These are phyloP conservation scores for Avahi laniger DNA, from an alignment of 2,797 vertebrate species.

Conservation along the genomic window DNA sequence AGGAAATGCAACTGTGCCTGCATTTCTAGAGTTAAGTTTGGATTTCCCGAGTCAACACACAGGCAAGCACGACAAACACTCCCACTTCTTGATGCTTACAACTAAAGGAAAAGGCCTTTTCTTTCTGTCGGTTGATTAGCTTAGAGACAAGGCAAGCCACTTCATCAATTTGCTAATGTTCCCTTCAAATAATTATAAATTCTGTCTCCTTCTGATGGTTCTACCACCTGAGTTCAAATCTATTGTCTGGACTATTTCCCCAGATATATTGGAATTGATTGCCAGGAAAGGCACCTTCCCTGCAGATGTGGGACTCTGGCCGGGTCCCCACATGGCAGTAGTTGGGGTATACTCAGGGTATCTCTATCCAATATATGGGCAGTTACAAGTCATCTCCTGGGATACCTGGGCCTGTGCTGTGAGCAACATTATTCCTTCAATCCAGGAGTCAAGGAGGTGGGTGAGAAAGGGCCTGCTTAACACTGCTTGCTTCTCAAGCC, in stretches of 20 bases:
- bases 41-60: slow-evolving; percentile 29
- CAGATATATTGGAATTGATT: slow-evolving; percentile 8
- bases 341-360: background rate
- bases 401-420: background rate
- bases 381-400: background rate
- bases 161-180: slow-evolving; percentile 12
- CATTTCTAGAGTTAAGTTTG: slow-evolving; percentile 6
- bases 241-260: slow-evolving; percentile 21
- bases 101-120: slow-evolving; percentile 21
- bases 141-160: slow-evolving; percentile 17
- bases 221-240: background rate
- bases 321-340: background rate
- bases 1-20: background rate
- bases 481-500: background rate
- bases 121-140: slow-evolving; percentile 34
- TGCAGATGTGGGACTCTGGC: background rate
- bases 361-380: background rate
- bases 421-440: background rate
- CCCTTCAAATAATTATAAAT: slow-evolving; percentile 44
- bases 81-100: slow-evolving; percentile 19
- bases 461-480: background rate
- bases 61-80: background rate
- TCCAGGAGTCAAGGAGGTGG: background rate
- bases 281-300: background rate
- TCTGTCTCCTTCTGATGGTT: slow-evolving; percentile 15